Evolutionary conservation across 1,140 invertebrate genomes (phyloP), one percentile per base, ranked within the genome.

Genomic region (Drepana arcuata): DNA sequence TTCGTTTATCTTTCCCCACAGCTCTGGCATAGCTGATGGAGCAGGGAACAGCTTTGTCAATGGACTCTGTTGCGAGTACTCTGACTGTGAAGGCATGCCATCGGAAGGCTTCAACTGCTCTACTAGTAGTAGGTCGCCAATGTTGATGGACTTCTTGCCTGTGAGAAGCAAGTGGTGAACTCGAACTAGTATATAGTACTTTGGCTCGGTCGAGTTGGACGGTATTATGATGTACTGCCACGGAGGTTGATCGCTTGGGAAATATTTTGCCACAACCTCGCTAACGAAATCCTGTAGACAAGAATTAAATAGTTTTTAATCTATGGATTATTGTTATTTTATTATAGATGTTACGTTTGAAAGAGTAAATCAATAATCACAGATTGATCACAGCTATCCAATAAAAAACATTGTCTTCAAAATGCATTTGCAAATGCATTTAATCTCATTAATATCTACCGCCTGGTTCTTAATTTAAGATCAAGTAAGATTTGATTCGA

Each of bases 211-310:
- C 0, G 77, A 67, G 2, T 70, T 65, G 45, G 78, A 85, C 9
- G 90, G 91, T 46, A 93, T 91, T 1, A 93, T 73, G 14, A 90
- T 88, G n/a, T 93, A 87, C 60, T 94, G 92, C 92, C 92, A 94
- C 0, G 92, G 92, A 1, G 93, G 88, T 16, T 88, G 72, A 24
- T 88, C 86, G 2, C 67, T 69, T 2, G 90, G 87, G 15, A 93
- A 85, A 52, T 90, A 91, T 71, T 92, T 93, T 2, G 89, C 88
- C n/a, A 92, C 88, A 9, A 91, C 85, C 16, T 93, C 91, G 50
- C 90, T 93, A 2, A 93, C 87, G 60, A 89, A 92, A 28, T 93
- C 91, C 90, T 94, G 84, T 30, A 25, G 14, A 31, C 7, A 36
- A 11, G 15, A 6, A 11, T 1, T 2, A 18, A 15, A 28, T 12